Percentiles rank a stretch among this genome's conserved stretches.
phyloP scores from a whole-genome alignment of 2,113 vertebrate species.

The Sinocyclocheilus anophthalmus region DNA sequence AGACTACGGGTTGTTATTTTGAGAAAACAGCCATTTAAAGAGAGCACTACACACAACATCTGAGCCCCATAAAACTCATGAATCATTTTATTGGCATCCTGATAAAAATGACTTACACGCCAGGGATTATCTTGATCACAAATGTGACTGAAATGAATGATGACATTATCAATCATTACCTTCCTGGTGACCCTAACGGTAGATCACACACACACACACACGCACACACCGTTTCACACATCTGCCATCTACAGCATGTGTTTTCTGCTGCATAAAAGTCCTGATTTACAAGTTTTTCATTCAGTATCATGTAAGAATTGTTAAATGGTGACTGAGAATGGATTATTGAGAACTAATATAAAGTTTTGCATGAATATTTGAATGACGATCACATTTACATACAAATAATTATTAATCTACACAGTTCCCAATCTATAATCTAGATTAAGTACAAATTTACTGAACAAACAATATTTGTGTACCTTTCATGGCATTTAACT shows the following conservation, averaged over 20 bases:
- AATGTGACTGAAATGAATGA: slow-evolving; percentile 27
- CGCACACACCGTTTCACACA: not conserved
- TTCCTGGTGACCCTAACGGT: not conserved
- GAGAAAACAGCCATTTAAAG: not conserved
- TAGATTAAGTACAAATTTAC: not conserved
- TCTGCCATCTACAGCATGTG: not conserved
- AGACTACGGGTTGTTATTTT: not conserved
- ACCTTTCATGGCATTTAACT: not conserved
- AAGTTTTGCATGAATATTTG: not conserved
- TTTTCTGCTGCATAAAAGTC: not conserved
- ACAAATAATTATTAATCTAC: not conserved
- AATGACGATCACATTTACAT: not conserved
- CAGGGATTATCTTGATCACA: slow-evolving; percentile 21
- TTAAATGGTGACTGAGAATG: not conserved
- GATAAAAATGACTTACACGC: slow-evolving; percentile 43
- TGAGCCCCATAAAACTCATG: not conserved
- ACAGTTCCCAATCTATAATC: not conserved
- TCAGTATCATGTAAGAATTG: not conserved
- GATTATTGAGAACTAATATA: not conserved
- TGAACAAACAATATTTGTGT: not conserved
- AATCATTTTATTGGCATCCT: slow-evolving; percentile 52
- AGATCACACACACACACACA: not conserved
- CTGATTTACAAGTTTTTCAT: not conserved
- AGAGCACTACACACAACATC: not conserved
- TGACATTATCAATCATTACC: not conserved